These are phyloP conservation scores for Doryteuthis pealeii DNA, from an alignment of 1,140 invertebrate species.

Conservation along the genomic window DNA sequence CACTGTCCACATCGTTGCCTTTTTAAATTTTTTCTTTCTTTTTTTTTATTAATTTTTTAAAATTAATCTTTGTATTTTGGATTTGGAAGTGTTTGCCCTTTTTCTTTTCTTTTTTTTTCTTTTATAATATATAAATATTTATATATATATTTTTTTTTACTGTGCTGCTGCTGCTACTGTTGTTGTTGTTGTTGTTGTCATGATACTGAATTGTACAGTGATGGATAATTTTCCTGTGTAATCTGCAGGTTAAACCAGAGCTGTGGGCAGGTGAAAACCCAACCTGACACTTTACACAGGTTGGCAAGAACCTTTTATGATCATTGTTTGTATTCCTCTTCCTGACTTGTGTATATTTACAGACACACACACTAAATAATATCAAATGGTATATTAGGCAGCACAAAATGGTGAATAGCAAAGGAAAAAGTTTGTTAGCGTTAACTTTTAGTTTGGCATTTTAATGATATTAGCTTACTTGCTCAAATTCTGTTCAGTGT, in stretches of 20 bases:
- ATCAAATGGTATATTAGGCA: no score
- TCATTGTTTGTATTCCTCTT: conserved; percentile 6
- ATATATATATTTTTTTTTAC: background rate
- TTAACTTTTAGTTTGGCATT: no score
- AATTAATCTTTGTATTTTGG: no score
- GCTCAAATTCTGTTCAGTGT: no score
- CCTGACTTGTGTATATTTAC: conserved; percentile 3
- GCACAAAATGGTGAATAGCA: no score
- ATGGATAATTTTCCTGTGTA: conserved; percentile 11
- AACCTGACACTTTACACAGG: conserved; percentile 10
- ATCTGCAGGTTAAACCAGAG: conserved; percentile 10
- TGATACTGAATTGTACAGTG: conserved; percentile 7
- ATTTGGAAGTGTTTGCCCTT: no score
- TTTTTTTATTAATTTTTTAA: no score
- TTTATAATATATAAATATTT: background rate
- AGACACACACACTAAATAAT: background rate
- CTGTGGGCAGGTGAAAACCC: conserved; percentile 10
- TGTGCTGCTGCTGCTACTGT: background rate
- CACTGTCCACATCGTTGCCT: no score
- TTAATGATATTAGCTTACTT: no score
- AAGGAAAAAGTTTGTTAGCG: no score
- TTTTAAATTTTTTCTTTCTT: no score
- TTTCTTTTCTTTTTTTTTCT: background rate
- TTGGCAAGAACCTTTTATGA: conserved; percentile 6
- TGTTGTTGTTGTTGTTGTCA: background rate